phyloP scores from a whole-genome alignment of 2,797 vertebrate genomes.

The Babyrousa celebensis region DNA sequence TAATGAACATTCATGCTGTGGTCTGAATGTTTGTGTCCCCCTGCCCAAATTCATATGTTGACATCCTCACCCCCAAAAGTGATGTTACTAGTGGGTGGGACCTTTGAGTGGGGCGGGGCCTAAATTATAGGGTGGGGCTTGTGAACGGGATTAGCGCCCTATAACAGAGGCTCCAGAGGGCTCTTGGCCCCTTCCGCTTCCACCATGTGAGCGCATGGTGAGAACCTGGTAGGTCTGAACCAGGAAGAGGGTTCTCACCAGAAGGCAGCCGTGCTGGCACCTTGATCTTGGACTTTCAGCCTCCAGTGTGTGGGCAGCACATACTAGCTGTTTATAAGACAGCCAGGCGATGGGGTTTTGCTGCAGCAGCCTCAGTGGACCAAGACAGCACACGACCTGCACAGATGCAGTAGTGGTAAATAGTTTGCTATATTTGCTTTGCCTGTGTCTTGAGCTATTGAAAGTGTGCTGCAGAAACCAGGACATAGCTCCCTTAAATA shows the following conservation, averaged over 20 bases:
- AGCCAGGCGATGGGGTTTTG: not conserved
- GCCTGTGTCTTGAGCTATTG: not conserved
- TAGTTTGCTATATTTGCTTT: constrained; percentile 42
- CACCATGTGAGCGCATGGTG: not conserved
- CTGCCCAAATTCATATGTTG: not conserved
- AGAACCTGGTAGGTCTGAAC: not conserved
- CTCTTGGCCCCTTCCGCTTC: not conserved
- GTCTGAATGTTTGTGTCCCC: not conserved
- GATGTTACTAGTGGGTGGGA: not conserved
- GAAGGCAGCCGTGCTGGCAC: not conserved
- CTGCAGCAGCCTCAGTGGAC: not conserved
- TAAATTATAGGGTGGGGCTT: not conserved
- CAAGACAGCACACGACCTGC: not conserved
- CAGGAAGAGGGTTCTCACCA: not conserved
- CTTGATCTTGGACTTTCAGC: constrained; percentile 26
- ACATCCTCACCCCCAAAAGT: constrained; percentile 5
- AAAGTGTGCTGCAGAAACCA: not conserved
- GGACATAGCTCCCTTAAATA: constrained; percentile 25
- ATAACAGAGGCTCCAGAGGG: not conserved
- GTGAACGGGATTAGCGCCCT: not conserved
- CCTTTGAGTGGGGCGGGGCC: not conserved
- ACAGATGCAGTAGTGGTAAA: constrained; percentile 1
- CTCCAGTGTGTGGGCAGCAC: not conserved
- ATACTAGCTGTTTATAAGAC: not conserved
- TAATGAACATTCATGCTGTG: constrained; percentile 12